phyloP scores from a whole-genome alignment of 2,888 invertebrate species.

The Hydroisotoma schaefferi region DNA sequence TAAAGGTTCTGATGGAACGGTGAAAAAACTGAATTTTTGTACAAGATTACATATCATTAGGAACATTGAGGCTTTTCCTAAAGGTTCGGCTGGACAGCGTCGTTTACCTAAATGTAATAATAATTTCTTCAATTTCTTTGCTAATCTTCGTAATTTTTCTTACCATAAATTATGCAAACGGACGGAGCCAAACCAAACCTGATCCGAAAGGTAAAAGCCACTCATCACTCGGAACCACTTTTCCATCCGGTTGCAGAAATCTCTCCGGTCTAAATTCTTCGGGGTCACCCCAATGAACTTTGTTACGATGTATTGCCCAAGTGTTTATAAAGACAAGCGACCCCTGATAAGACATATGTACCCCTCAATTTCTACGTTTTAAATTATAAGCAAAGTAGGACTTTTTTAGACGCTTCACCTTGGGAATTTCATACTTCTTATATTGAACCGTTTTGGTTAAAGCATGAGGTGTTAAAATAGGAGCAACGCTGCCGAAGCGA shows the following conservation, averaged over 20 bases:
- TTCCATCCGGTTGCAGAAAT: constrained; percentile 13
- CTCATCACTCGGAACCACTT: constrained; percentile 27
- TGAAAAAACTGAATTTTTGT: constrained; percentile 23
- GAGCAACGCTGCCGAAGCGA: constrained; percentile 35
- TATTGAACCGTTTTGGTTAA: constrained; percentile 22
- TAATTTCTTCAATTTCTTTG: too few relatives aligned
- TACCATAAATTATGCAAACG: not conserved
- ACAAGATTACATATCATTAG: constrained; percentile 31
- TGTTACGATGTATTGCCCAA: constrained; percentile 35
- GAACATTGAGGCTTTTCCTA: constrained; percentile 30
- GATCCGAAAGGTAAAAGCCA: constrained; percentile 38
- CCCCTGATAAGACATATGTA: constrained; percentile 19
- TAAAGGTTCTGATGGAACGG: constrained; percentile 17
- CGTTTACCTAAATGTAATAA: constrained; percentile 26
- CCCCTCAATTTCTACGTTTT: not conserved
- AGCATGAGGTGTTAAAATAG: constrained; percentile 37
- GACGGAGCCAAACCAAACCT: too few relatives aligned
- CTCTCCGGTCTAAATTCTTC: constrained; percentile 22
- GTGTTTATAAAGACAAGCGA: constrained; percentile 33
- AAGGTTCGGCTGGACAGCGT: constrained; percentile 34
- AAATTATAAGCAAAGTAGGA: not conserved
- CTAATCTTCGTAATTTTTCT: not conserved
- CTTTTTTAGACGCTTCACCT: constrained; percentile 18
- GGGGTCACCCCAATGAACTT: constrained; percentile 29
- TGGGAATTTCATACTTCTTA: constrained; percentile 30